Conservation (phyloP, 2,797 vertebrate genomes). For the Mus spretus region DNA sequence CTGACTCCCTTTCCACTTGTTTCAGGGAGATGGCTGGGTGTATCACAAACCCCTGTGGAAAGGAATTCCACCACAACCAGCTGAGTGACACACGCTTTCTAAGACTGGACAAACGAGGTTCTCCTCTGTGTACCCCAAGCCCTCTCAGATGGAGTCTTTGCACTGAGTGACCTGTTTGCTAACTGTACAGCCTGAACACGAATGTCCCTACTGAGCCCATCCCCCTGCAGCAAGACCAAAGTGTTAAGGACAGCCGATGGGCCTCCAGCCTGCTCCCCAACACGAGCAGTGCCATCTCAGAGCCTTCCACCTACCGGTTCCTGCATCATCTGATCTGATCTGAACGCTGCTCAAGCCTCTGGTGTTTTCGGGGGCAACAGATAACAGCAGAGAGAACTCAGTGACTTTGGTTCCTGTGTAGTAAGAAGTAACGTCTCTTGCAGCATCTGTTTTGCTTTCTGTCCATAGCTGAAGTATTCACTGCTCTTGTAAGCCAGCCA, state of each 20-base stretch:
- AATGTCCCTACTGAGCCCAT: slow-evolving; percentile 86
- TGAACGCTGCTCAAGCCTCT: slow-evolving; percentile 82
- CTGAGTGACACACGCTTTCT: slow-evolving; percentile 84
- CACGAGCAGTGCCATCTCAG: slow-evolving; percentile 79
- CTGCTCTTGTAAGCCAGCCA: slow-evolving; percentile 81
- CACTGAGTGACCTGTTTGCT: slow-evolving; percentile 86
- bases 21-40: slow-evolving; percentile 96
- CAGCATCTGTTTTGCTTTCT: slow-evolving; percentile 83
- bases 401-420: slow-evolving; percentile 71
- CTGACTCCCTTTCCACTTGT: slow-evolving; percentile 77
- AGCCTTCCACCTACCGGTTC: slow-evolving; percentile 84
- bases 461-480: slow-evolving; percentile 80
- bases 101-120: slow-evolving; percentile 79
- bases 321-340: slow-evolving; percentile 81
- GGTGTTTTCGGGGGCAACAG: slow-evolving; percentile 71
- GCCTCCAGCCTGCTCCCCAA: slow-evolving; percentile 81
- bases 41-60: slow-evolving; percentile 98
- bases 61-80: slow-evolving; percentile 85
- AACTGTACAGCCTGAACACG: slow-evolving; percentile 86
- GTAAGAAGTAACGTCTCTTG: slow-evolving; percentile 81
- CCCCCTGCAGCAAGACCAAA: slow-evolving; percentile 83
- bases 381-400: slow-evolving; percentile 66
- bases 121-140: slow-evolving; percentile 81
- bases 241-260: slow-evolving; percentile 75
- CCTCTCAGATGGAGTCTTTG: slow-evolving; percentile 84